phyloP scores from a whole-genome alignment of 2,113 vertebrate genomes.

The Ifrita kowaldi region DNA sequence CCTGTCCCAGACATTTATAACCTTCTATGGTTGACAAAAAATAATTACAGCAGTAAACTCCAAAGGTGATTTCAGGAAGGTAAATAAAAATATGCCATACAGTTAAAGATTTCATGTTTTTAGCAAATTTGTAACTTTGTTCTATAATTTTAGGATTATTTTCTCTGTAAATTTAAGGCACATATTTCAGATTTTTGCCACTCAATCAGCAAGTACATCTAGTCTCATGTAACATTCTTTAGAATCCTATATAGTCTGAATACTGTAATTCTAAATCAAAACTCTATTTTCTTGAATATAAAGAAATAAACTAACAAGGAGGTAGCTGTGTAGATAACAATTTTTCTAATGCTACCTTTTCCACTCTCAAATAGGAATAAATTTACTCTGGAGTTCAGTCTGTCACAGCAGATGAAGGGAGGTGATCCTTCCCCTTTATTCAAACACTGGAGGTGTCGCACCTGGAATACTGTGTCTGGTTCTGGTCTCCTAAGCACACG shows the following conservation, averaged over 20 bases:
- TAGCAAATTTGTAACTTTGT: not conserved
- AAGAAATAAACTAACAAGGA: not conserved
- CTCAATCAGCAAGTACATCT: not conserved
- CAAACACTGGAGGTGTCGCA: too few species aligned
- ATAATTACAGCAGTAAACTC: not conserved
- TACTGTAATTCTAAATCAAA: not conserved
- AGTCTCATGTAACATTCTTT: not conserved
- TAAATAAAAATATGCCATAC: not conserved
- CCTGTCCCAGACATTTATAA: not conserved
- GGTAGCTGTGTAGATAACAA: not conserved
- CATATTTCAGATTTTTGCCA: not conserved
- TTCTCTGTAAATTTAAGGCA: not conserved
- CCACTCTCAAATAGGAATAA: not conserved
- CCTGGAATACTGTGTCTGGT: not conserved
- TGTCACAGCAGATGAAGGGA: not conserved
- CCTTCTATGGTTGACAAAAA: not conserved
- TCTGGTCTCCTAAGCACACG: not conserved
- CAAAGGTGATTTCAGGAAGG: not conserved
- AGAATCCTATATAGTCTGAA: not conserved
- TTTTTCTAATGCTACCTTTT: not conserved
- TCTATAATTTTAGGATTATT: not conserved
- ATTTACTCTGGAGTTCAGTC: not conserved
- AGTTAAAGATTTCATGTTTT: not conserved
- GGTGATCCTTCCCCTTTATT: not conserved
- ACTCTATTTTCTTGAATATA: not conserved